Evolutionary conservation across 1,140 invertebrate species (phyloP).

Genomic region (Polypedilum pembai): DNA sequence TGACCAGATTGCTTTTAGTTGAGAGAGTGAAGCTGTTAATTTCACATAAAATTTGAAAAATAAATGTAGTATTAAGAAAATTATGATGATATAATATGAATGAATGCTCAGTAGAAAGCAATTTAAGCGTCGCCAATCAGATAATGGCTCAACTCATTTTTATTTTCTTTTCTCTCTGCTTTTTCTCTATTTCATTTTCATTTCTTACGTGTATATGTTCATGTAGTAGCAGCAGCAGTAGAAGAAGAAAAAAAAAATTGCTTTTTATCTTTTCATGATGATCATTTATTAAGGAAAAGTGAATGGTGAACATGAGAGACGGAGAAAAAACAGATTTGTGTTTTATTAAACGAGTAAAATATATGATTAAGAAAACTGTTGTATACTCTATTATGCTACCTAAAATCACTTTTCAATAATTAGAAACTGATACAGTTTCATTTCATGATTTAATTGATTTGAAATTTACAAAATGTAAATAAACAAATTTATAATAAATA

Average conservation of each 20-base stretch:
- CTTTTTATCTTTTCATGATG: constrained; percentile 26
- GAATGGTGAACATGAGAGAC: no score
- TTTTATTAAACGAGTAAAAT: no score
- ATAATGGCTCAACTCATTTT: not conserved
- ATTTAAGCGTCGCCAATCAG: not conserved
- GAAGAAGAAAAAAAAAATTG: not conserved
- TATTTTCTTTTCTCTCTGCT: not conserved
- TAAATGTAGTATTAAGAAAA: not conserved
- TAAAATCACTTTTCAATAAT: no score
- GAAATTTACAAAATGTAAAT: no score
- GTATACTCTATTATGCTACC: no score
- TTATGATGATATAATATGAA: constrained; percentile 18
- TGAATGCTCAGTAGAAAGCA: not conserved
- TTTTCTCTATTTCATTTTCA: not conserved
- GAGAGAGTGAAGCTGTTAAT: not conserved
- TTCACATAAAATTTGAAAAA: not conserved
- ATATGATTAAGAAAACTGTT: no score
- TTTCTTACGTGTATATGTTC: not conserved
- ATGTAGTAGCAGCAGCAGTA: no score
- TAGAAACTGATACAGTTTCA: no score
- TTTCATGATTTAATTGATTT: no score
- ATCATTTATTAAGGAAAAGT: constrained; percentile 20
- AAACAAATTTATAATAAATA: no score
- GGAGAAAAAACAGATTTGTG: no score
- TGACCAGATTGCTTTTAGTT: no score